Base-by-base conservation (phyloP, 2,113 vertebrate genomes). In the Hiodon tergisus region DNA sequence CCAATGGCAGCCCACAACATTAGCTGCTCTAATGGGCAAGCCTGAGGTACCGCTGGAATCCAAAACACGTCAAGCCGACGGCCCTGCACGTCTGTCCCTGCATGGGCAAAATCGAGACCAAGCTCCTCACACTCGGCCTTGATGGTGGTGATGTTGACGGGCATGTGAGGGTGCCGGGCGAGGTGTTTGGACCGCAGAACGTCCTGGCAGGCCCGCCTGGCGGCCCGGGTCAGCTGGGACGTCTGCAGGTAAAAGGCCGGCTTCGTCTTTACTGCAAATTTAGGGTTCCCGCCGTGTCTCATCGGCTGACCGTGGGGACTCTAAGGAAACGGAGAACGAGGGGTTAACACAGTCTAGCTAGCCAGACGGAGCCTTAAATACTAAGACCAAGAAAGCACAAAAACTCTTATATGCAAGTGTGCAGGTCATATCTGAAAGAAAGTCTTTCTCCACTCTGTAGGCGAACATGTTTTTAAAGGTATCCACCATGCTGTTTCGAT, bases 161-260 rank as follows among this genome's bases (percentile, higher is more conserved):
- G 94, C 88, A 91, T 87, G 81, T 97, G 96, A 60, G 96, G 96
- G 80, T 97, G 95, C 67, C 95, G 83, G 68, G 94, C 96, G 2
- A 96, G 87, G 0, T 88, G 93, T 79, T 89, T 91, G 0, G 96
- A 94, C 71, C 90, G 91, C 81, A 98, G 87, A 78, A 98, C 93
- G 85, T 98, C 95, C n/a, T 93, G 93, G 88, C 96, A 99, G 76
- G 96, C 81, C 57, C 94, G 93, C 47, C 97, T 92, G 8, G 95
- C 95, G 47, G 93, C 85, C 74, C 92, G 88, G 0, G 97, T 97
- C 85, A 96, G 85, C 69, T 89, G 89, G 65, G 94, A 96, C 71
- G 96, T 96, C 77, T 96, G 93, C 77, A 99, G 91, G 87, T 91
- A 98, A 83, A 99, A 99, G 47, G 96, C 96, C 88, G 98, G 97